phyloP scores from a whole-genome alignment of 1,140 invertebrate species.

The Penaeus indicus region DNA sequence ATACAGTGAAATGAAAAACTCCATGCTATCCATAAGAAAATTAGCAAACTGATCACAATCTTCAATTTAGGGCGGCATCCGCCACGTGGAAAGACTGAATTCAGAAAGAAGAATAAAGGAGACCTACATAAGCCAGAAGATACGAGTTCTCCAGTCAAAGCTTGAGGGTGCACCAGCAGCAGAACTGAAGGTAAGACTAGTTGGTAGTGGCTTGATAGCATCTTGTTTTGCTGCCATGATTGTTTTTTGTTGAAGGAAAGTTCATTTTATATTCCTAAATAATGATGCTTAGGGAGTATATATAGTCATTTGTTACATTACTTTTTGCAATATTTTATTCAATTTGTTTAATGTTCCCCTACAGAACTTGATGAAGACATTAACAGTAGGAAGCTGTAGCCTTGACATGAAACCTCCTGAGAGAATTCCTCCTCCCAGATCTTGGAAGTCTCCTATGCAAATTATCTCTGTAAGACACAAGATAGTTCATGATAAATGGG shows the following conservation, averaged over 20 bases:
- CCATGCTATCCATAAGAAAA: no score
- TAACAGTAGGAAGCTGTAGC: not conserved
- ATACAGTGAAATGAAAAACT: no score
- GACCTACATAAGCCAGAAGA: conserved; percentile 19
- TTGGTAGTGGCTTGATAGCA: conserved; percentile 3
- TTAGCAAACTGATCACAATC: no score
- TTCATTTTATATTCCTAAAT: no score
- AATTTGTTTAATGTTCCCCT: not conserved
- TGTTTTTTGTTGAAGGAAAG: no score
- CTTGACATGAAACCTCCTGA: not conserved
- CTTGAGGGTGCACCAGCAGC: not conserved
- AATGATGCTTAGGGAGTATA: no score
- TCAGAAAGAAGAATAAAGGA: conserved; percentile 40
- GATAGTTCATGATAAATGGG: conserved; percentile 53
- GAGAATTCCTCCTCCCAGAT: not conserved
- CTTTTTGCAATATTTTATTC: no score
- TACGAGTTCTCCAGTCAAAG: conserved; percentile 11
- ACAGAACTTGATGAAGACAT: conserved; percentile 26
- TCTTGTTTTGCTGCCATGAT: not conserved
- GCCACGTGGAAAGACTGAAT: conserved; percentile 19
- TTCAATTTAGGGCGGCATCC: conserved; percentile 23
- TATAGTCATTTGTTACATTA: no score
- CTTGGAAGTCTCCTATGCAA: not conserved
- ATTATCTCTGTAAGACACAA: conserved; percentile 39
- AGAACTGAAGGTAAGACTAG: conserved; percentile 4